Evolutionary conservation across 2,888 invertebrate genomes (phyloP).

Genomic region (Ophion ellenae): DNA sequence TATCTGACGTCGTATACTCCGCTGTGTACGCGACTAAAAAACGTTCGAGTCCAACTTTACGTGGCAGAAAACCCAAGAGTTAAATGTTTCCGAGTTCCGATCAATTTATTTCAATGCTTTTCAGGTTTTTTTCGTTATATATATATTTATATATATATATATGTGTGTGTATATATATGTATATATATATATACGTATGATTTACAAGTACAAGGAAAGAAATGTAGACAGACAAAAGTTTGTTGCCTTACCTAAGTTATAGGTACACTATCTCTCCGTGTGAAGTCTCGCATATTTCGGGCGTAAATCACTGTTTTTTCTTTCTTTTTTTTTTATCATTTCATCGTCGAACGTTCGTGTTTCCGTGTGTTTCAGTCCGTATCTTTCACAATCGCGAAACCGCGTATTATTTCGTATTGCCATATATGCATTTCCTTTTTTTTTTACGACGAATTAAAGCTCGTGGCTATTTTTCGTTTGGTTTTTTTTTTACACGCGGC

Average conservation of each 20-base stretch:
- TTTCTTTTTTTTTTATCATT: slow-evolving; percentile 55
- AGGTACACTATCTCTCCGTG: slow-evolving; percentile 74
- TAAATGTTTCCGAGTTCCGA: slow-evolving; percentile 80
- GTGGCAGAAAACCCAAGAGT: slow-evolving; percentile 80
- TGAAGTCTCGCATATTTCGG: slow-evolving; percentile 55
- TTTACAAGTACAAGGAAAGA: slow-evolving; percentile 81
- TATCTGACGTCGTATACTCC: neutral
- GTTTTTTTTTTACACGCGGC: slow-evolving; percentile 36
- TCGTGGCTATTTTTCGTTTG: slow-evolving; percentile 59
- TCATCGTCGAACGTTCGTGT: slow-evolving; percentile 59
- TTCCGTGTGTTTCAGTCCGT: slow-evolving; percentile 19
- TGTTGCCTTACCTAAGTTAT: slow-evolving; percentile 79
- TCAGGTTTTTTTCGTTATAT: slow-evolving; percentile 30
- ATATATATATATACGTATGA: slow-evolving; percentile 69
- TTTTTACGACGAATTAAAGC: slow-evolving; percentile 44
- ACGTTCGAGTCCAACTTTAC: slow-evolving; percentile 51
- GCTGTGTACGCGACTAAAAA: slow-evolving; percentile 1
- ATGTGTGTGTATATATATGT: neutral
- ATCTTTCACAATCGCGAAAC: slow-evolving; percentile 56
- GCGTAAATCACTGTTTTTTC: slow-evolving; percentile 65
- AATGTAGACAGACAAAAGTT: slow-evolving; percentile 79
- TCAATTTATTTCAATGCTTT: slow-evolving; percentile 81
- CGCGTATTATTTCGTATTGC: slow-evolving; percentile 15
- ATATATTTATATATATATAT: slow-evolving; percentile 40
- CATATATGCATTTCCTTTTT: neutral